Evolutionary conservation across 1,140 invertebrate genomes (phyloP), one percentile per base, ranked within the genome.

Genomic region (Palaemon carinicauda): DNA sequence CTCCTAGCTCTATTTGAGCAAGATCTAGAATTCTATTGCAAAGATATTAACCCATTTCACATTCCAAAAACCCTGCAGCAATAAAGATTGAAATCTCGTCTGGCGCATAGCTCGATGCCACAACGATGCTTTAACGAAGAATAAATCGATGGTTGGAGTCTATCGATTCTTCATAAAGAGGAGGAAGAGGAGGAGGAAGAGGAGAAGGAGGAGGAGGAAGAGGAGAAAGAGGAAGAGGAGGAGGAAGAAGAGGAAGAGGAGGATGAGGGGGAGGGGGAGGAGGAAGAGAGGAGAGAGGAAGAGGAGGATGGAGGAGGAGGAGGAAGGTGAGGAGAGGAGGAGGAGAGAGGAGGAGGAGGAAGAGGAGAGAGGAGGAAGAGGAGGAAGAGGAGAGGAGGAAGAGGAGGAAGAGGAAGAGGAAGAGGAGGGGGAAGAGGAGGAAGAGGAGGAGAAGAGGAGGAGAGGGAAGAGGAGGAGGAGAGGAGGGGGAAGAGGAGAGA

Each of bases 231-330:
- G 75, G 33, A 52, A 21, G 51, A 78, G 75, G 33, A 52, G 75
- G 51, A 78, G 75, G 75, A 78, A 24, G 75, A 78, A 50, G 21
- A 78, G 51, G 33, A 52, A 50, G 51, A 52, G 75, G 75, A 51
- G 51, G 75, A 78, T 29, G 75, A 51, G 75, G 75, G 52, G 51
- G 75, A 78, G 51, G 75, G 21, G n/a, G 75, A 78, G 51, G n/a
- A 17, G 29, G 51, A 52, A 50, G 15, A 15, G 15, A 41, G 73
- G 19, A 29, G 33, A 9, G 24, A 31, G 7, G 27, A 33, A 7
- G n/a, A 12, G 24, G 33, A 29, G 27, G 7, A 31, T 29, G 33
- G 73, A 7, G 33, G 19, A 33, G 33, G 9, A 75, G 24, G 27
- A 31, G 24, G 10, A 5, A 75, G 19, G 19, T 9, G 33, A 75